Evolutionary conservation across 2,888 invertebrate genomes (phyloP), one percentile per base, ranked within the genome.

Genomic region (Hyppa rectilinea): DNA sequence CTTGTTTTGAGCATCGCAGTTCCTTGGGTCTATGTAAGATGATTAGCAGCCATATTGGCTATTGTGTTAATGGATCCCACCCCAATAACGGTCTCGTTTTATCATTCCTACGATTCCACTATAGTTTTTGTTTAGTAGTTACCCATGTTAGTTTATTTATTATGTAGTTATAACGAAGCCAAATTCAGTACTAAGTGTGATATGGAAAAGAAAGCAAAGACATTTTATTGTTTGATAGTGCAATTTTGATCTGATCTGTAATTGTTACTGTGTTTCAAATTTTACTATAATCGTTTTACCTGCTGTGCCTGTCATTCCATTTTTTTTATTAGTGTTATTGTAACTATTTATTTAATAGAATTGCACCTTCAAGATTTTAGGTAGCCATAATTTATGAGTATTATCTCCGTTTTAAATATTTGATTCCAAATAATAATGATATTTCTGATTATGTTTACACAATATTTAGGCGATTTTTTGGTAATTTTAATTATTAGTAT

Each of bases 121-220:
- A 70, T 88, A 86, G 83, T 87, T 50, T 88, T 74, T 87, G n/a
- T 88, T 88, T 86, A 17, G 87, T 89, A 89, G 92, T 94, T 94
- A 93, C 93, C 94, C 87, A 84, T 83, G 75, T 92, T 93, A 91
- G 87, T 91, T 92, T 86, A 87, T 91, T 92, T 86, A 87, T 83
- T 89, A 84, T 84, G 79, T 86, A 88, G 86, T 84, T 80, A 87
- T 85, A 87, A 86, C 82, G 85, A 92, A 92, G 94, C 95, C 95
- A 95, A 95, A 95, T 92, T 93, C 84, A 87, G 85, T 87, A 89
- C 86, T 86, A 86, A 90, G 90, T 94, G 95, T 95, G 94, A 94
- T 94, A 92, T 87, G 77, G 80, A 87, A 88, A 86, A 75, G 52
- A 71, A 87, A 90, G 87, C 87, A 92, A 92, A 92, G 90, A 92